Evolutionary conservation across 30 jellyfish, hydroid and myxozoan genomes (phyloP), one percentile per base, ranked within the genome.

Genomic region (Aurelia aurita): DNA sequence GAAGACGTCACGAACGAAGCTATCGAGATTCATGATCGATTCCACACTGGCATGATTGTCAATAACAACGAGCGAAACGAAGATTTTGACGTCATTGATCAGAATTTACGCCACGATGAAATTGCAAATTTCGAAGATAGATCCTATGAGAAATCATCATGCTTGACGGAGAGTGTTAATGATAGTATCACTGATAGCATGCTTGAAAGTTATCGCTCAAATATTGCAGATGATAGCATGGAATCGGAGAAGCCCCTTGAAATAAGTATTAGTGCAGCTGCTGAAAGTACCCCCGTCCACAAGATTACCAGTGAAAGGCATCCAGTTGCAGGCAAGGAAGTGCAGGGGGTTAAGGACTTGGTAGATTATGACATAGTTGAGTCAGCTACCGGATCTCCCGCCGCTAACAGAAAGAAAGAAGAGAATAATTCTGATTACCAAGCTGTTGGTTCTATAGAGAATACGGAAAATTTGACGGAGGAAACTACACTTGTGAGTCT

Each of bases 1-100:
- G 99, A 90, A 39, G 97, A 94, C 60, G 97, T 94, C 28, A 89
- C 97, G 20, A 89, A 81, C 25, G 99, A 94, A 74, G 99, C 99
- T 39, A 70, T 55, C 19, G 99, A 92, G 46, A 88, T 94, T 19
- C 89, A 89, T 25, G 97, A 88, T 39, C 89, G 85, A 3, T 72
- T 77, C 45, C 95, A 88, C 34, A 62, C 87, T 22, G 99, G 99
- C 15, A 54, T 79, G 74, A 46, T 80, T 60, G 93, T 94, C 84
- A 94, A 94, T 53, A 94, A 94, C 88, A 94, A 94, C 78, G 99
- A 94, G 84, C 89, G 95, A 62, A 89, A 84, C 57, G 99, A 94
- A 69, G 99, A 94, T 45, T 94, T 68, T 74, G 99, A 94, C 63
- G 99, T 94, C 85, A 94, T 94, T 55, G 99, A 94, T 43, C 89